Evolutionary conservation across 2,797 vertebrate species (phyloP).

Genomic region (Sebastolobus alascanus): DNA sequence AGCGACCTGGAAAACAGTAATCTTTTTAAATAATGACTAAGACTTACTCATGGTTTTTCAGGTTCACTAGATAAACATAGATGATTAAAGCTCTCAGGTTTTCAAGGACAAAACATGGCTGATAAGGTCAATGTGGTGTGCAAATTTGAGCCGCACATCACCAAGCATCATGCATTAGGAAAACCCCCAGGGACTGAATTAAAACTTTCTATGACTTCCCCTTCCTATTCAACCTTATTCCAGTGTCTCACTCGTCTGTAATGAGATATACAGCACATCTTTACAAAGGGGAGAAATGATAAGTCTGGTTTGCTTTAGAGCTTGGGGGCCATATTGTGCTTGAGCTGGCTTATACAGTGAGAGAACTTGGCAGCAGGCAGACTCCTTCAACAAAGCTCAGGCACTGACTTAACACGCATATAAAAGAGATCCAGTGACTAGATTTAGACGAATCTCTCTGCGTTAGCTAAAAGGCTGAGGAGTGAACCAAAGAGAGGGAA

Average conservation of each 20-base stretch:
- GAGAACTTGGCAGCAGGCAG: slow-evolving; percentile 40
- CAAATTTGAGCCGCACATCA: neutral
- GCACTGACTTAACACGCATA: slow-evolving; percentile 42
- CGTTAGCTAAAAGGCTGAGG: slow-evolving; percentile 31
- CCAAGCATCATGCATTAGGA: neutral
- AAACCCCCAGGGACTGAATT: neutral
- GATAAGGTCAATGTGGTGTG: neutral
- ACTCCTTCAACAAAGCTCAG: slow-evolving; percentile 32
- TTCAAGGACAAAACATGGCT: slow-evolving; percentile 5
- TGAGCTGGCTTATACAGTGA: slow-evolving; percentile 15
- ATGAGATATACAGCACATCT: neutral
- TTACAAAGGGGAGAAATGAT: slow-evolving; percentile 8
- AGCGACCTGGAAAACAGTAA: slow-evolving; percentile 1
- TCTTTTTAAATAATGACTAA: neutral
- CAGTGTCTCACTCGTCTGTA: slow-evolving; percentile 7
- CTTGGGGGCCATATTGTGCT: slow-evolving; percentile 33
- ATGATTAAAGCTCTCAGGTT: neutral
- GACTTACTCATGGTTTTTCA: neutral
- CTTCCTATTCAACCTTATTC: neutral
- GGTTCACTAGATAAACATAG: slow-evolving; percentile 1
- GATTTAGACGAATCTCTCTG: slow-evolving; percentile 36
- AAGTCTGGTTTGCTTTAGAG: neutral
- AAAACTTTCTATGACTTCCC: neutral
- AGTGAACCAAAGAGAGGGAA: slow-evolving; percentile 33
- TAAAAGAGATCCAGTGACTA: slow-evolving; percentile 39